Base-by-base conservation (phyloP, 2,113 vertebrate genomes). In the Macrotis lagotis region DNA sequence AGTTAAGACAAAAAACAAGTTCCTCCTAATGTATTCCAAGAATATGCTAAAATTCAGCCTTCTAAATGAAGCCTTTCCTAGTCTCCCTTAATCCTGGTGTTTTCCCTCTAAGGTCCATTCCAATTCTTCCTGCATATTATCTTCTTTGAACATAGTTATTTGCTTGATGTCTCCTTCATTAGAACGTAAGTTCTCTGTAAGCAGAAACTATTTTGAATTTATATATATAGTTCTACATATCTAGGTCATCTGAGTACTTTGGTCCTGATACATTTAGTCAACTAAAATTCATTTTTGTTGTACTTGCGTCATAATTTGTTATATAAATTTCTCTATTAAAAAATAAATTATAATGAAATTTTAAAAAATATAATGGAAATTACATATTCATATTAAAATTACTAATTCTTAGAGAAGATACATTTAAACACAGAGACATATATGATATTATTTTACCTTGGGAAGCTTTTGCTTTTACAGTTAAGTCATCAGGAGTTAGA, bases 401-500 rank as follows among this genome's bases (percentile, higher is more conserved):
- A 16, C 90, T 3, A 37, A 22, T 74, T 44, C 12, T 88, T 83
- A 51, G 48, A 51, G 88, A 8, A 26, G 94, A 53, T 91, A 10
- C 11, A 90, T 50, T 31, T 91, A 53, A 92, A 83, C 91, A 44
- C 91, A 50, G 88, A 89, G 89, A 50, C 25, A 50, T 4, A 74
- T 0, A 0, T 28, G 26, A 49, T 90, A 90, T 0, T 14, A 28
- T 26, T 48, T 94, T 97, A 99, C 99, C 99, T 99, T 99, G 98
- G 2, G 99, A 98, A 9, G 98, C 97, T 90, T 98, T 99, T 1
- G 99, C 99, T 98, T 98, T 99, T 37, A 99, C 99, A 93, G 97
- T 99, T 93, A 99, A 99, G 95, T 99, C 99, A 94, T 99, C 99
- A 0, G 99, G 99, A 0, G 99, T 99, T 94, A 99, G 99, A 89